Percentiles rank a stretch among this genome's conserved stretches.
Conservation (phyloP, 2,888 invertebrate genomes). For the Apomyelois bistriatella region DNA sequence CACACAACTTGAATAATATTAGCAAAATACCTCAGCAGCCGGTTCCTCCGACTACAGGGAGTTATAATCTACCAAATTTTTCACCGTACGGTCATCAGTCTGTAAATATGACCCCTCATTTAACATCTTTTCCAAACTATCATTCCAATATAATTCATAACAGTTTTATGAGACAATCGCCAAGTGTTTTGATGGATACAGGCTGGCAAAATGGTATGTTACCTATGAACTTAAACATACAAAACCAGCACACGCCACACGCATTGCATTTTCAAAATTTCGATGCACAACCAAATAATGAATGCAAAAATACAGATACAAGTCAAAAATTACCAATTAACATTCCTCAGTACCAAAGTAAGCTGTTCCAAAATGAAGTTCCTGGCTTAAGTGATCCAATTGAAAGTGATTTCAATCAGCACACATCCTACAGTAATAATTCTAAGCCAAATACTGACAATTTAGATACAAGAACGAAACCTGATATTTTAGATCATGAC, state of each 20-base stretch:
- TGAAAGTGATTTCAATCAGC: slow-evolving; percentile 18
- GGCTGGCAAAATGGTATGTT: slow-evolving; percentile 44
- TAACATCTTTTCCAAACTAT: slow-evolving; percentile 44
- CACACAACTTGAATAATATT: slow-evolving; percentile 52
- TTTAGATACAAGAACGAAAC: slow-evolving; percentile 32
- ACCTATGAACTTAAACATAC: slow-evolving; percentile 52
- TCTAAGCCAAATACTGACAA: slow-evolving; percentile 24
- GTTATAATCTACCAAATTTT: slow-evolving; percentile 48
- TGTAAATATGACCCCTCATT: slow-evolving; percentile 39
- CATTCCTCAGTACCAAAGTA: slow-evolving; percentile 49
- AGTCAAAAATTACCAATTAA: slow-evolving; percentile 36
- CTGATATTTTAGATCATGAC: slow-evolving; percentile 30
- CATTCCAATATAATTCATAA: slow-evolving; percentile 38
- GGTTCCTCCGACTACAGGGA: slow-evolving; percentile 33
- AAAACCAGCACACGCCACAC: slow-evolving; percentile 31
- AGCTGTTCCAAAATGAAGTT: slow-evolving; percentile 36
- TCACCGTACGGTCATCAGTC: slow-evolving; percentile 39
- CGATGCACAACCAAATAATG: slow-evolving; percentile 26
- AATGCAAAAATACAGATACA: slow-evolving; percentile 19
- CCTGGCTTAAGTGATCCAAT: slow-evolving; percentile 28
- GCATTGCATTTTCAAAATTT: slow-evolving; percentile 27
- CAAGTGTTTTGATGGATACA: slow-evolving; percentile 30
- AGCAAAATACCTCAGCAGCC: slow-evolving; percentile 47
- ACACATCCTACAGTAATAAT: slow-evolving; percentile 19
- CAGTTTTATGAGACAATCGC: slow-evolving; percentile 34